These are phyloP conservation scores for Salvelinus sp. DNA, from an alignment of 2,113 vertebrate genomes.

Conservation along the genomic window DNA sequence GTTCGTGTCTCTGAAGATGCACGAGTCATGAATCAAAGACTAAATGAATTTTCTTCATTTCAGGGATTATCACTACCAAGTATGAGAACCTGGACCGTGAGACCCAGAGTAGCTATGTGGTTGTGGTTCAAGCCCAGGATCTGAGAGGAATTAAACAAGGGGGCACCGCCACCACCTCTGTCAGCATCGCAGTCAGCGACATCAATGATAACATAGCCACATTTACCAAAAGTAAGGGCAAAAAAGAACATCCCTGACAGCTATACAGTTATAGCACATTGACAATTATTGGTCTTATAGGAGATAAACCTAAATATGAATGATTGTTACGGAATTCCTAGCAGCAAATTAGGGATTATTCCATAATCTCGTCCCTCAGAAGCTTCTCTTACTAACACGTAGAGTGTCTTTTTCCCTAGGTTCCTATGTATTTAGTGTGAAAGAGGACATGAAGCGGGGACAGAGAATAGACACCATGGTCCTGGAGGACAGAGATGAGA, in stretches of 20 bases:
- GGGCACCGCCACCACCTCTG: conserved; percentile 78
- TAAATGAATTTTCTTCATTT: background rate
- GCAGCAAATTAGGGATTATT: background rate
- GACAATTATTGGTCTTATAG: background rate
- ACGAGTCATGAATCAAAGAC: background rate
- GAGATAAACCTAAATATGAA: background rate
- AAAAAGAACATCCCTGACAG: background rate
- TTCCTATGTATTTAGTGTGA: conserved; percentile 75
- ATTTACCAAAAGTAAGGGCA: conserved; percentile 79
- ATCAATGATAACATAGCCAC: conserved; percentile 88
- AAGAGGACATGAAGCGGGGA: conserved; percentile 78
- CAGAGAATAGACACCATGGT: conserved; percentile 76
- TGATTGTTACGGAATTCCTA: background rate
- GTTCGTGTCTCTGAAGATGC: background rate
- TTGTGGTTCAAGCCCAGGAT: conserved; percentile 85
- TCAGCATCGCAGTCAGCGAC: conserved; percentile 81
- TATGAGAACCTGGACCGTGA: conserved; percentile 83
- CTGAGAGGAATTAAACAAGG: conserved; percentile 65
- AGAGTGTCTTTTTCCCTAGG: conserved; percentile 59
- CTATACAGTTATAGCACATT: background rate
- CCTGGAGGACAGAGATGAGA: conserved; percentile 83
- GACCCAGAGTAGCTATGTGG: conserved; percentile 71
- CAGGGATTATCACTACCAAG: conserved; percentile 76
- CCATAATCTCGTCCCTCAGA: background rate
- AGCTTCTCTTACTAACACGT: background rate